phyloP scores from a whole-genome alignment of 1,140 invertebrate species.

The Trinorchestia longiramus region DNA sequence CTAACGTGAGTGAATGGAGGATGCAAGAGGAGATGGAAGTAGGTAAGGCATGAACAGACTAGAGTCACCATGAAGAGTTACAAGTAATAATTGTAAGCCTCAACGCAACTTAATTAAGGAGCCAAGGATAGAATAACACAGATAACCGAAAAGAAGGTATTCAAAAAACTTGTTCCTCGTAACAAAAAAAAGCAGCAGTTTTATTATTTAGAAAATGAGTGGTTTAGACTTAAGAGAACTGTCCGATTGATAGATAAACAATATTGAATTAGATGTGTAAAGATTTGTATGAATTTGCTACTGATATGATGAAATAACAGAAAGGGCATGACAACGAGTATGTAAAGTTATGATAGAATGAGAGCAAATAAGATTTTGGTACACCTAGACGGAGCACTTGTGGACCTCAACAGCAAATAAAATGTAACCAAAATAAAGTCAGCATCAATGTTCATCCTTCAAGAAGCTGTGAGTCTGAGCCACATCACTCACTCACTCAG shows the following conservation, averaged over 20 bases:
- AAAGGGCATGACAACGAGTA: no score
- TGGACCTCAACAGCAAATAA: background rate
- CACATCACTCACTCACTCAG: no score
- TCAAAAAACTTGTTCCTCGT: background rate
- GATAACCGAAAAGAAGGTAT: background rate
- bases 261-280: background rate
- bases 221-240: background rate
- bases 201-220: background rate
- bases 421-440: background rate
- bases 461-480: background rate
- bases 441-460: background rate
- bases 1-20: background rate
- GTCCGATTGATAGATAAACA: background rate
- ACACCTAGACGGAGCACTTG: no score
- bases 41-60: background rate
- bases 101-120: background rate
- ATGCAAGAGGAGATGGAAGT: no score
- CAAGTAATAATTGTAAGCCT: background rate
- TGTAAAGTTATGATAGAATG: no score
- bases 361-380: no score
- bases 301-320: background rate
- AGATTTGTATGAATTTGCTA: background rate
- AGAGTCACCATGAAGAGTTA: background rate
- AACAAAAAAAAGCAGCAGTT: background rate
- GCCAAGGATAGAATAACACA: background rate